Percentiles rank a stretch among this genome's conserved stretches.
Conservation (phyloP, 2,113 vertebrate genomes). For the Malurus alboscapulatus region DNA sequence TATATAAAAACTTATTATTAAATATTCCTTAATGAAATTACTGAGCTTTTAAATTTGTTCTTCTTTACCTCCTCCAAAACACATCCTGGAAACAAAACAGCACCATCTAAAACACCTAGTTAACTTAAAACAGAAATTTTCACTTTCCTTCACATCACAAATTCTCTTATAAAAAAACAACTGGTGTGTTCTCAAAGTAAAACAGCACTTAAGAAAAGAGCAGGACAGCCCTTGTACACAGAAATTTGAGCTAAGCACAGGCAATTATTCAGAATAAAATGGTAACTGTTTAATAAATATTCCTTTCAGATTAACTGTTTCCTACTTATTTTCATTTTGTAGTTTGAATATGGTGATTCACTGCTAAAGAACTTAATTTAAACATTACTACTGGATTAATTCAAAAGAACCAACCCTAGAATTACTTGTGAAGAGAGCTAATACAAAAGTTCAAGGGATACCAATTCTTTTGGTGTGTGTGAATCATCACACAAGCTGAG, state of each 20-base stretch:
- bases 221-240: slow-evolving; percentile 7
- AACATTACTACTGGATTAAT: neutral
- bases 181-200: slow-evolving; percentile 22
- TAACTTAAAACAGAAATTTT: neutral
- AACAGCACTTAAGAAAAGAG: slow-evolving; percentile 35
- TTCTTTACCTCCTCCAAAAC: neutral
- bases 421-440: slow-evolving; percentile 23
- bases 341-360: slow-evolving; percentile 3
- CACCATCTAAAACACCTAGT: neutral
- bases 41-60: neutral
- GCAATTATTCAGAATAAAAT: slow-evolving; percentile 12
- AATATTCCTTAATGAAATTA: neutral
- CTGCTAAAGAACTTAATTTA: slow-evolving; percentile 13
- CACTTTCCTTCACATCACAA: neutral
- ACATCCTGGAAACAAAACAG: neutral
- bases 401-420: neutral
- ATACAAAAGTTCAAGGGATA: slow-evolving; percentile 1
- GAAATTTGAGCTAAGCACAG: slow-evolving; percentile 25
- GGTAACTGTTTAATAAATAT: slow-evolving; percentile 13
- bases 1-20: neutral
- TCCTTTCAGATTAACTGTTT: slow-evolving; percentile 13
- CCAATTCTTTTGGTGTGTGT: neutral
- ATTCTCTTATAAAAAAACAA: neutral
- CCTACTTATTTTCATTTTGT: slow-evolving; percentile 12
- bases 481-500: neutral